Evolutionary conservation across 2,113 vertebrate species (phyloP).

Genomic region (Gulo gulo): DNA sequence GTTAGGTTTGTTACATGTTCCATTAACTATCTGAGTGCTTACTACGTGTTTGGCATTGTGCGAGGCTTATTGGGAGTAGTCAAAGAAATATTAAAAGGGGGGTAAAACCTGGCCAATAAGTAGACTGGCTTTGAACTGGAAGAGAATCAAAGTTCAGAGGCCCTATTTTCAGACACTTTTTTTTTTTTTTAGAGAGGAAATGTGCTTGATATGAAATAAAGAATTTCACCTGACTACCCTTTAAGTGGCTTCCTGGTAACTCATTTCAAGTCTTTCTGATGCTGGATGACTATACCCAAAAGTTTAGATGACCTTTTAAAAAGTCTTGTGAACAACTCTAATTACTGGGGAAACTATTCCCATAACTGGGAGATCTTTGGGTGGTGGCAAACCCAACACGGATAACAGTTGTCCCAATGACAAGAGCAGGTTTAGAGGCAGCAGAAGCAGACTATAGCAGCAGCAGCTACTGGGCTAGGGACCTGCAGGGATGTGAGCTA

Average conservation of each 20-base stretch:
- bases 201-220: neutral
- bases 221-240: neutral
- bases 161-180: neutral
- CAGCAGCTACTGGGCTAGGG: rapidly evolving
- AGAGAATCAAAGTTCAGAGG: neutral
- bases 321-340: neutral
- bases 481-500: neutral
- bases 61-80: neutral
- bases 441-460: neutral
- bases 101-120: neutral
- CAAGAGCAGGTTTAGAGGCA: neutral
- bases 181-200: neutral
- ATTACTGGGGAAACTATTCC: neutral
- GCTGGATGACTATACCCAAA: neutral
- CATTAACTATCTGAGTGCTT: neutral
- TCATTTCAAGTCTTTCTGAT: neutral
- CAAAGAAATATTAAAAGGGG: neutral
- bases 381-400: neutral
- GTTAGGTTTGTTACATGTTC: neutral
- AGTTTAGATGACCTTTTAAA: neutral
- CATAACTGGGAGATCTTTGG: neutral
- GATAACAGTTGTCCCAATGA: neutral
- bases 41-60: neutral
- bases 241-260: neutral
- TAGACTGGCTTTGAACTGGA: neutral